These are phyloP conservation scores for Heteronetta atricapilla DNA, from an alignment of 2,113 vertebrate genomes.

Conservation along the genomic window DNA sequence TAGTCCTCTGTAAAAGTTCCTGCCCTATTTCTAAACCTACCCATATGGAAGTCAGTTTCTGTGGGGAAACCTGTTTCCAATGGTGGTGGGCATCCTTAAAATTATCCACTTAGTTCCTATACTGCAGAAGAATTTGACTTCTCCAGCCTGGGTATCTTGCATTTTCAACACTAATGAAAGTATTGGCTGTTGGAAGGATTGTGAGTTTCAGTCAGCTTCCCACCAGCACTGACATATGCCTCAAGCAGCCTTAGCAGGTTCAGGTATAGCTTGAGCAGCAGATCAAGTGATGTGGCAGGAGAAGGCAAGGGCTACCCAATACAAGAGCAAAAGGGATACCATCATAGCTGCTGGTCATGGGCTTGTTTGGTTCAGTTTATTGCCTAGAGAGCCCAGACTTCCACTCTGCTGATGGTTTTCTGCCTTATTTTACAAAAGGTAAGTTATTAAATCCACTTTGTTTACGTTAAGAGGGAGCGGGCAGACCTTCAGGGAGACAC, in stretches of 20 bases:
- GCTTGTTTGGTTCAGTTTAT: fast-evolving
- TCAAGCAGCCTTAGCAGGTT: not conserved
- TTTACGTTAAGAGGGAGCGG: not conserved
- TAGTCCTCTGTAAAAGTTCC: not conserved
- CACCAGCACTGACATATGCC: not conserved
- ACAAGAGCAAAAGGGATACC: not conserved
- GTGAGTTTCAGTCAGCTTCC: not conserved
- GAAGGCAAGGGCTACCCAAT: not conserved
- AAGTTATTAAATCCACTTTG: not conserved
- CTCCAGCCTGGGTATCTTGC: not conserved
- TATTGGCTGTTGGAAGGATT: not conserved
- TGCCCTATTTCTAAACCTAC: not conserved
- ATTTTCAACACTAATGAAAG: not conserved
- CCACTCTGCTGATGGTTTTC: not conserved
- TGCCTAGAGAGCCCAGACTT: not conserved
- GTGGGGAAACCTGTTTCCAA: not conserved
- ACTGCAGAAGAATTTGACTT: not conserved
- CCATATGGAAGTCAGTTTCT: not conserved
- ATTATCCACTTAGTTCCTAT: not conserved
- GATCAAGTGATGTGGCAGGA: not conserved
- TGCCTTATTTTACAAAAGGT: not conserved
- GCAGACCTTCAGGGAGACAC: not conserved
- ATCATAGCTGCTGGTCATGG: fast-evolving
- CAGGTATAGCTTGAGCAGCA: not conserved
- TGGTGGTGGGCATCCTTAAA: not conserved